phyloP scores from a whole-genome alignment of 2,113 vertebrate species.

The Carettochelys insculpta region DNA sequence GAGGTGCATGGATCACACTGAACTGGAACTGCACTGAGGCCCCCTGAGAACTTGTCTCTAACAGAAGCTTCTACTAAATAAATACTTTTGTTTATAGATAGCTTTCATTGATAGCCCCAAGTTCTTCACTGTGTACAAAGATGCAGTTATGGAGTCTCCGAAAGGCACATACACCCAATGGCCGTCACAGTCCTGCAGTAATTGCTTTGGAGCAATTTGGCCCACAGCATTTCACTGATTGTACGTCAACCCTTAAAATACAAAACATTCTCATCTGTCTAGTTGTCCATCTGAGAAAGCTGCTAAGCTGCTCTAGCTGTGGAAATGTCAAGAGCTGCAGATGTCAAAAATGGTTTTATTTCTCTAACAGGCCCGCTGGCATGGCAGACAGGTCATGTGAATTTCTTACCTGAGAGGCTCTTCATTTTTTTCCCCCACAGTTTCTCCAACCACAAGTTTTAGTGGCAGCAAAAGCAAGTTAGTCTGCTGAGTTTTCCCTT shows the following conservation, averaged over 20 bases:
- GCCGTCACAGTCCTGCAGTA: background rate
- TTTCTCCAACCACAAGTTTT: background rate
- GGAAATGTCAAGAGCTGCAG: fast-evolving
- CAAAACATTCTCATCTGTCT: background rate
- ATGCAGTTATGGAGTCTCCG: fast-evolving
- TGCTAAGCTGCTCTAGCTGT: background rate
- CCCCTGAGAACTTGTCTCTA: background rate
- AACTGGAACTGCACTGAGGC: background rate
- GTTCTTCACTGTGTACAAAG: background rate
- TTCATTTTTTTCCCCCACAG: background rate
- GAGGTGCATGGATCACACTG: background rate
- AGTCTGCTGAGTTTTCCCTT: background rate
- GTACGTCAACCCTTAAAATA: background rate
- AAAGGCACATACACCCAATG: background rate
- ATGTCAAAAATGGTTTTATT: background rate
- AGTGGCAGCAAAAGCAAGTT: background rate
- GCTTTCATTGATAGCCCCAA: background rate
- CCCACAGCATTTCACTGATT: background rate
- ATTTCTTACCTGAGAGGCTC: background rate
- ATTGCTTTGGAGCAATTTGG: fast-evolving
- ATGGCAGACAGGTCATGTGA: background rate
- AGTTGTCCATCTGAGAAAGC: background rate
- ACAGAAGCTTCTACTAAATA: background rate
- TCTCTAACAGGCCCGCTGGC: background rate
- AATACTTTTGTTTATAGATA: background rate